Percentiles rank a stretch among this genome's conserved stretches.
Evolutionary conservation across 2,113 vertebrate species (phyloP).

Genomic region (Mungos mungo): DNA sequence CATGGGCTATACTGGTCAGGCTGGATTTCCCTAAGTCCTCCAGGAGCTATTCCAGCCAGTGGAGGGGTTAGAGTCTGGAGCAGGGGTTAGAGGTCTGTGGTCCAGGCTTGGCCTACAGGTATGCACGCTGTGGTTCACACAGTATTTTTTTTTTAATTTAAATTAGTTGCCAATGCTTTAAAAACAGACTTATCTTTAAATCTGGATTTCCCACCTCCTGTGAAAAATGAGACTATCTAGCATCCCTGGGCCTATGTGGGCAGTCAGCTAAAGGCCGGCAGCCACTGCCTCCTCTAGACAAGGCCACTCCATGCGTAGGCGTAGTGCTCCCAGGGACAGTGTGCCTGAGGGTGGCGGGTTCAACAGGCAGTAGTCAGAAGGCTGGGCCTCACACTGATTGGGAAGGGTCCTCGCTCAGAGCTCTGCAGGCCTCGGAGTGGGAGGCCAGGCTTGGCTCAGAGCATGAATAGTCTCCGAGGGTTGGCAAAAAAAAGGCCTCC

Average conservation of each 20-base stretch:
- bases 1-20: not conserved
- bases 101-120: not conserved
- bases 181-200: conserved; percentile 11
- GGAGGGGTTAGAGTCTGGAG: not conserved
- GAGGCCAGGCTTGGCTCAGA: not conserved
- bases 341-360: not conserved
- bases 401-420: not conserved
- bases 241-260: not conserved
- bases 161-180: not conserved
- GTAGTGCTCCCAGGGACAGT: not conserved
- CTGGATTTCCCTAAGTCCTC: not conserved
- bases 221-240: not conserved
- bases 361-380: not conserved
- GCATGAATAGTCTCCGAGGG: not conserved
- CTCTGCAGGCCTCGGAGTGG: not conserved
- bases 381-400: not conserved
- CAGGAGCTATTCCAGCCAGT: not conserved
- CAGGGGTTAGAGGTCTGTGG: not conserved
- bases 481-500: not conserved
- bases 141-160: not conserved
- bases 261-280: not conserved
- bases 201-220: not conserved
- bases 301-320: not conserved
- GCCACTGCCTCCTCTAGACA: not conserved
- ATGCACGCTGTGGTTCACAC: not conserved